A percentile compares a stretch with the other conserved stretches of the same genome.
These are phyloP conservation scores for Apogon talboti DNA, from an alignment of 2,797 vertebrate genomes.

Conservation along the genomic window DNA sequence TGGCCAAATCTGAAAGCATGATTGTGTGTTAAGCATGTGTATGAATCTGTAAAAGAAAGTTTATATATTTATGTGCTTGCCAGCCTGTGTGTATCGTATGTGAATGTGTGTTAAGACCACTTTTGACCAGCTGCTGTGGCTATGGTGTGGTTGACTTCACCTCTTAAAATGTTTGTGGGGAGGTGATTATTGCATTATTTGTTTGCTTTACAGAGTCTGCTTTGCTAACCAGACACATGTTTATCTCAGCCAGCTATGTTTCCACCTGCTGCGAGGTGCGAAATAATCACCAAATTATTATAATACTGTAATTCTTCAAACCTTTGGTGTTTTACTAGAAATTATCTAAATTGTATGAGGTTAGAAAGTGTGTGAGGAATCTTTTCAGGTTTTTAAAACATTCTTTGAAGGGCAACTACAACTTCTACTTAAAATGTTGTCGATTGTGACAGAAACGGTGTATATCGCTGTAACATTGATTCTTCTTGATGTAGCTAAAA, in stretches of 20 bases:
- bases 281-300: neutral
- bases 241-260: conserved; percentile 31
- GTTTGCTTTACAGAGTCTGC: conserved; percentile 64
- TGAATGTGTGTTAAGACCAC: conserved; percentile 21
- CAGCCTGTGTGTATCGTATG: conserved; percentile 27
- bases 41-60: conserved; percentile 35
- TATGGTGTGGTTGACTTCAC: conserved; percentile 63
- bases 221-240: conserved; percentile 48
- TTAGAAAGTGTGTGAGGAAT: neutral
- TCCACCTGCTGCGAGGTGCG: conserved; percentile 55
- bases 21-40: conserved; percentile 17
- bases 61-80: conserved; percentile 39
- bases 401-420: too few relatives aligned
- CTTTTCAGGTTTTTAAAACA: too few relatives aligned
- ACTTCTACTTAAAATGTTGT: neutral
- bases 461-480: neutral
- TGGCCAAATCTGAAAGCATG: conserved; percentile 64
- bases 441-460: conserved; percentile 14
- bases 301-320: neutral
- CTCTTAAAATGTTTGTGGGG: conserved; percentile 68
- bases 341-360: neutral
- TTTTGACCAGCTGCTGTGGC: conserved; percentile 60
- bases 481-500: neutral
- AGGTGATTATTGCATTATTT: conserved; percentile 77
- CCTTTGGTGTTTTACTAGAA: conserved; percentile 1